Evolutionary conservation across 2,797 vertebrate genomes (phyloP), one percentile per base, ranked within the genome.

Genomic region (Morus bassanus): DNA sequence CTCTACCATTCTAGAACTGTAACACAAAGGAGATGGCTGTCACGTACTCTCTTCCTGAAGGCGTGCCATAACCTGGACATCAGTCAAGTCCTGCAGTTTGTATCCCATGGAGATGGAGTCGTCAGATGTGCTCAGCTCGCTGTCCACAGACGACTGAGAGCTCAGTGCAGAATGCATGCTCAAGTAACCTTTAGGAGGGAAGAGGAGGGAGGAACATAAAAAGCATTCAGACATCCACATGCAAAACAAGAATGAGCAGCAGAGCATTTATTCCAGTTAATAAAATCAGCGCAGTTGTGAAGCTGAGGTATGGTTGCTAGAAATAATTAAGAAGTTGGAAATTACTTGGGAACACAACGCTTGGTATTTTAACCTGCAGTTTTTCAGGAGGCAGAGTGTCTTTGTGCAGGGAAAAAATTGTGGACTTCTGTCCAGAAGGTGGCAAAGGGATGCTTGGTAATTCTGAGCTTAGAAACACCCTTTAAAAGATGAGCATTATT

Each of bases 41-140:
- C 21, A 99, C 99, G 90, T 86, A 99, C 99, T 99, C 96, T 99
- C 99, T 84, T 99, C 99, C 95, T 99, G 99, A 14, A 99, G 98
- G 33, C 99, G 98, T 81, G 99, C 99, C 99, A 99, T 99, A 92
- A 99, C 99, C 98, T 99, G 99, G 80, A 99, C 99, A 14, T 99
- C 99, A 0, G 99, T 99, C 95, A 99, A 97, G 96, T 99, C 99
- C 97, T 99, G 99, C 85, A 99, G 98, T 88, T 99, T 99, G 74
- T 99, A 99, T 8, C 99, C 99, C 99, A 99, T 99, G 11, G 99
- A 99, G 98, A 99, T 99, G 94, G 99, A 99, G 97, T 99, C 99
- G 13, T 99, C 99, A 0, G 99, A 99, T 14, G 99, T 99, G 94
- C 99, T 99, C 82, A 99, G 98, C 96, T 99, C 99, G 7, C 99